Conservation (phyloP, 2,888 invertebrate genomes). For the Myopa tessellatipennis region DNA sequence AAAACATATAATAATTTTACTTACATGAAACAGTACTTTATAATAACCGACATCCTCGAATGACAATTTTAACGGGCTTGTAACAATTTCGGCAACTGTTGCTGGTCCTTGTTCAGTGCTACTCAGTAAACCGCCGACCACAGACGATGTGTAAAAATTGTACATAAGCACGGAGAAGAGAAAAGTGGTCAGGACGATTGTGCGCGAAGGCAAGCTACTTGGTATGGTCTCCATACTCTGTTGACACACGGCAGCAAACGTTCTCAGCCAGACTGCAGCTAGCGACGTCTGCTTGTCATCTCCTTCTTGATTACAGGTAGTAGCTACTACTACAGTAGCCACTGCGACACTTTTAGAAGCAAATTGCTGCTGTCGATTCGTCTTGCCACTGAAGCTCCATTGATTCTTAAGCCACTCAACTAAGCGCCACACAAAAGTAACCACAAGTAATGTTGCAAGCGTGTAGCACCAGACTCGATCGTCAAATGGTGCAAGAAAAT, state of each 20-base stretch:
- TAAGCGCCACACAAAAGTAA: conserved; percentile 57
- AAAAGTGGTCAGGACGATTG: conserved; percentile 57
- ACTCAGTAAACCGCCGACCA: conserved; percentile 64
- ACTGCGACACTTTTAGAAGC: conserved; percentile 9
- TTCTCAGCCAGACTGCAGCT: conserved; percentile 49
- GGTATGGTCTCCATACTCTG: conserved; percentile 63
- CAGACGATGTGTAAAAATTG: conserved; percentile 66
- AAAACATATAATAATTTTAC: conserved; percentile 31
- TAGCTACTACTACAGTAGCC: too few species aligned
- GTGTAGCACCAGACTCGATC: conserved; percentile 58
- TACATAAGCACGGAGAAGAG: conserved; percentile 62
- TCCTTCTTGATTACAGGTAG: neutral
- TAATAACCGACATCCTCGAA: conserved; percentile 67
- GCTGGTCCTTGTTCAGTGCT: conserved; percentile 61
- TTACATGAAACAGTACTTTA: conserved; percentile 62
- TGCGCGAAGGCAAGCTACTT: conserved; percentile 54
- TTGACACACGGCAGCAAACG: conserved; percentile 62
- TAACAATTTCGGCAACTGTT: conserved; percentile 58
- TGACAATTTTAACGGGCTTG: conserved; percentile 60
- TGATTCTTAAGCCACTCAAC: conserved; percentile 50
- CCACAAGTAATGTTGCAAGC: conserved; percentile 47
- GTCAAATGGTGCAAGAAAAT: conserved; percentile 63
- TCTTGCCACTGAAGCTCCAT: conserved; percentile 23
- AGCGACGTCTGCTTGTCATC: conserved; percentile 31
- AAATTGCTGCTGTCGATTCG: neutral